A percentile compares a stretch with the other conserved stretches of the same genome.
Evolutionary conservation across 2,888 invertebrate species (phyloP).

Genomic region (Xanthostigma xanthostigma): DNA sequence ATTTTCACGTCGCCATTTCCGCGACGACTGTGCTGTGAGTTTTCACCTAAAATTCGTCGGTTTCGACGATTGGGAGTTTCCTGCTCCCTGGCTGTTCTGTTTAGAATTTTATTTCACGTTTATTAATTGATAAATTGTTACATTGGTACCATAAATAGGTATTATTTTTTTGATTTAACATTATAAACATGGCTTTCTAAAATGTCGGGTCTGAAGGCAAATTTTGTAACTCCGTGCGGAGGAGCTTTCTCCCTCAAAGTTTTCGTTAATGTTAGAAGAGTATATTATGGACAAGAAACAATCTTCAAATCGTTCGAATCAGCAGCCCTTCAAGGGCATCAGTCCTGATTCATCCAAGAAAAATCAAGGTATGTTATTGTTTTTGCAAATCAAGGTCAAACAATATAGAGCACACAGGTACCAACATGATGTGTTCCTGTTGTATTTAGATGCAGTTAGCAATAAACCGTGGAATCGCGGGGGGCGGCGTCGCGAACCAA

Average conservation of each 20-base stretch:
- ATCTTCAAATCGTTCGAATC: slow-evolving; percentile 39
- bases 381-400: slow-evolving; percentile 7
- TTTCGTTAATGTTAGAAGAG: slow-evolving; percentile 37
- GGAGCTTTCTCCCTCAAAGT: slow-evolving; percentile 43
- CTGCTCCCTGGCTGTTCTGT: slow-evolving; percentile 39
- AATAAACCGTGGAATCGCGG: slow-evolving; percentile 48
- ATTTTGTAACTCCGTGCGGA: slow-evolving; percentile 58
- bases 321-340: slow-evolving; percentile 52
- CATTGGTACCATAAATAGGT: slow-evolving; percentile 6
- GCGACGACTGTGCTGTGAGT: slow-evolving; percentile 42
- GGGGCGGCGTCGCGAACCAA: slow-evolving; percentile 47
- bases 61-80: slow-evolving; percentile 50
- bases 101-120: slow-evolving; percentile 21
- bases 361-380: slow-evolving; percentile 41
- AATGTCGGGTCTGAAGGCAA: slow-evolving; percentile 58
- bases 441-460: slow-evolving; percentile 15
- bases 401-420: too few species aligned
- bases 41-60: slow-evolving; percentile 42
- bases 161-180: slow-evolving; percentile 40
- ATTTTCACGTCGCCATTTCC: slow-evolving; percentile 52
- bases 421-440: too few species aligned
- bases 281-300: slow-evolving; percentile 65
- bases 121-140: neutral
- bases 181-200: slow-evolving; percentile 68
- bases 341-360: slow-evolving; percentile 57